A percentile compares a stretch with the other conserved stretches of the same genome.
These are phyloP conservation scores for Nebria ingens DNA, from an alignment of 1,140 invertebrate species.

Conservation along the genomic window DNA sequence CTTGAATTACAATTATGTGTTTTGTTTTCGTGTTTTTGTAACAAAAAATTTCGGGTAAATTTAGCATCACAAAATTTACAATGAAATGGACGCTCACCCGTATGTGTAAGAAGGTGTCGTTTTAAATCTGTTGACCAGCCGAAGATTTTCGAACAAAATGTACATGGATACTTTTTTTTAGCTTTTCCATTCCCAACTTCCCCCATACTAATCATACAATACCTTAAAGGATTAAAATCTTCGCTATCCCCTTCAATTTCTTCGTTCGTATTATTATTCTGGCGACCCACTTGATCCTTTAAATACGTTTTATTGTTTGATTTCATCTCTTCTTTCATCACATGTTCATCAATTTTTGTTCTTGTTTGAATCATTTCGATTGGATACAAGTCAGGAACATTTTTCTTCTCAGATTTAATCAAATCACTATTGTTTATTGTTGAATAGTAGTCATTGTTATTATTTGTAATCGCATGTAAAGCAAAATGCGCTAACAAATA, in stretches of 20 bases:
- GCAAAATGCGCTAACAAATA: constrained; percentile 28
- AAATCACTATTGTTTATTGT: neutral
- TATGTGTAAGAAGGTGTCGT: constrained; percentile 17
- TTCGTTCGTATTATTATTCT: neutral
- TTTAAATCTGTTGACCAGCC: constrained; percentile 34
- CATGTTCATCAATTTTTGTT: constrained; percentile 8
- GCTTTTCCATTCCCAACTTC: constrained; percentile 12
- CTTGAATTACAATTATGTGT: constrained; percentile 13
- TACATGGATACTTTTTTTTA: constrained; percentile 27
- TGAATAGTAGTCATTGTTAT: neutral
- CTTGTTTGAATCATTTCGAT: neutral
- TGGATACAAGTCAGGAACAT: neutral
- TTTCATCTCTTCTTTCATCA: constrained; percentile 14
- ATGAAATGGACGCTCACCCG: constrained; percentile 17
- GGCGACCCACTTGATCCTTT: constrained; percentile 10
- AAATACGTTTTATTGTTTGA: constrained; percentile 5
- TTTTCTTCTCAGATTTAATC: neutral
- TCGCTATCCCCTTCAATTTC: constrained; percentile 12
- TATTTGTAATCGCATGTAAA: constrained; percentile 18
- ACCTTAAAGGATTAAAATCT: constrained; percentile 26
- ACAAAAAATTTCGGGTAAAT: constrained; percentile 31
- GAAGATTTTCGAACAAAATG: constrained; percentile 28
- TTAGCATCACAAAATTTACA: constrained; percentile 15
- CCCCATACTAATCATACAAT: constrained; percentile 25
- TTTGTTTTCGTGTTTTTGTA: constrained; percentile 32